Percentiles rank a stretch among this genome's conserved stretches.
Conservation (phyloP, 2,888 invertebrate species). For the Ligdia adustata region DNA sequence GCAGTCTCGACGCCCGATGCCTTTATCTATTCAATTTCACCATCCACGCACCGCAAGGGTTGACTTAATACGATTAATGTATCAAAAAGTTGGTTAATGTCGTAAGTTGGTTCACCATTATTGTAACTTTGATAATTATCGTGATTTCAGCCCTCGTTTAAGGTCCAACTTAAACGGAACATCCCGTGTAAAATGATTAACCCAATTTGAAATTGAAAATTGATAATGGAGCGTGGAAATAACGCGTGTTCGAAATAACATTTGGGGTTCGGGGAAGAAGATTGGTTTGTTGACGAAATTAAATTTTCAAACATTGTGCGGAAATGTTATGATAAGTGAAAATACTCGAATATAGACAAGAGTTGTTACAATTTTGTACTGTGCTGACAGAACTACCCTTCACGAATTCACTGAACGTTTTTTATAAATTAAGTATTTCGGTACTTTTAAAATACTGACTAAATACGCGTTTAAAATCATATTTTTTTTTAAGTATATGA, state of each 20-base stretch:
- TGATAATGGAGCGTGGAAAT: slow-evolving; percentile 18
- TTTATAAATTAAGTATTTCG: too few relatives aligned
- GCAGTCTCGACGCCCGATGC: slow-evolving; percentile 24
- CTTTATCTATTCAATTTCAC: slow-evolving; percentile 26
- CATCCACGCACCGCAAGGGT: slow-evolving; percentile 26
- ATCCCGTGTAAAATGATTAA: slow-evolving; percentile 36
- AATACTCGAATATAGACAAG: too few relatives aligned
- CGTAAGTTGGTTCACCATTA: slow-evolving; percentile 35
- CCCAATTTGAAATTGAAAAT: slow-evolving; percentile 24
- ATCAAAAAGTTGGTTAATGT: slow-evolving; percentile 43
- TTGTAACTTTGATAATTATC: slow-evolving; percentile 38
- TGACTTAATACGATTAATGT: slow-evolving; percentile 41
- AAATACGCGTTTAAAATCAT: too few relatives aligned
- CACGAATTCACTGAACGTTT: too few relatives aligned
- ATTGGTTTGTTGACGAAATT: too few relatives aligned
- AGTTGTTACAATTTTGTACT: too few relatives aligned
- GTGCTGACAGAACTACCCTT: too few relatives aligned
- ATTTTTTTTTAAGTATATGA: too few relatives aligned
- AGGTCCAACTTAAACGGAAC: slow-evolving; percentile 33
- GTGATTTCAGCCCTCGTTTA: slow-evolving; percentile 37
- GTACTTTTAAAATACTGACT: too few relatives aligned
- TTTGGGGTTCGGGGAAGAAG: too few relatives aligned
- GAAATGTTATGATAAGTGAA: too few relatives aligned
- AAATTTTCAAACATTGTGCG: too few relatives aligned
- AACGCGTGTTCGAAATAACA: neutral